A percentile compares a stretch with the other conserved stretches of the same genome.
Evolutionary conservation across 2,113 vertebrate species (phyloP).

Genomic region (Colinus virginianus): DNA sequence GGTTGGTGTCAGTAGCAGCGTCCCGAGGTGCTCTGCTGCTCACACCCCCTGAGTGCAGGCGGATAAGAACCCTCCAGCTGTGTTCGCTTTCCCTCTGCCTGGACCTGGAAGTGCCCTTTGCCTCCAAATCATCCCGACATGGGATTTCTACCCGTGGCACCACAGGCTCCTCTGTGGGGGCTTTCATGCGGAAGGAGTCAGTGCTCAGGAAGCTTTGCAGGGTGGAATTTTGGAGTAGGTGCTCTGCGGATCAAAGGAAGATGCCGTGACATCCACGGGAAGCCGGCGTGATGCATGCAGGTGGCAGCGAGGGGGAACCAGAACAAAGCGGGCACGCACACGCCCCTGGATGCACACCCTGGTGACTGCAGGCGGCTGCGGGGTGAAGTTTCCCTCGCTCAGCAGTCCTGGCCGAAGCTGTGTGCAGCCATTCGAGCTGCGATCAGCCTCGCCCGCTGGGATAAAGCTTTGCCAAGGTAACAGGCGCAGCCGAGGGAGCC

Average conservation of each 20-base stretch:
- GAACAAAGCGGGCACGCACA: not conserved
- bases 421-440: not conserved
- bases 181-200: not conserved
- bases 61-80: too few species aligned
- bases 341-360: accelerated
- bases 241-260: not conserved
- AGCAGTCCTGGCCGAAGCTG: not conserved
- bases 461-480: not conserved
- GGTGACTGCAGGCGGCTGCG: not conserved
- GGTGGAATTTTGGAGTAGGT: not conserved
- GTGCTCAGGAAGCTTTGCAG: not conserved
- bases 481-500: not conserved
- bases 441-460: not conserved
- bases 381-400: not conserved
- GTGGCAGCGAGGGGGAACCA: not conserved
- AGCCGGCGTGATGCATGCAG: accelerated
- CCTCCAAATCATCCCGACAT: not conserved
- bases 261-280: not conserved
- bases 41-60: too few species aligned
- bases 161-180: accelerated
- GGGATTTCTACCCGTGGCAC: accelerated
- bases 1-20: too few species aligned
- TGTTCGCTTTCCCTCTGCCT: too few species aligned
- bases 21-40: not conserved
- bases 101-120: not conserved